These are phyloP conservation scores for Agapornis roseicollis DNA, from an alignment of 2,113 vertebrate species.

Conservation along the genomic window DNA sequence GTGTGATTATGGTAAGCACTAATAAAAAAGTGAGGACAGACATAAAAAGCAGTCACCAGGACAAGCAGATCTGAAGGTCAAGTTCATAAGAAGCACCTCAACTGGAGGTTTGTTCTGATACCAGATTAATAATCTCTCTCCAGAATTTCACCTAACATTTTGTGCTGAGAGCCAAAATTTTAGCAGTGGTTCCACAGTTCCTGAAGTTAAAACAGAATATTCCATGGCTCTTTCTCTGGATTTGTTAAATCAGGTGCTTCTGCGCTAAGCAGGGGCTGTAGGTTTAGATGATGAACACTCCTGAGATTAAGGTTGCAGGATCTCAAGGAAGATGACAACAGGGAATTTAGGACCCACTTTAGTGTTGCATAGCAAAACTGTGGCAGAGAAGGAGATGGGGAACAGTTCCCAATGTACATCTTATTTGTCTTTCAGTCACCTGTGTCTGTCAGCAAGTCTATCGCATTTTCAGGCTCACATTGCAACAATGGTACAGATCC, in stretches of 20 bases:
- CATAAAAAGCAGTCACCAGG: background rate
- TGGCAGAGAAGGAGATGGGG: background rate
- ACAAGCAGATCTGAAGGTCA: background rate
- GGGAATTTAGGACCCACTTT: background rate
- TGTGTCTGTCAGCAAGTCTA: background rate
- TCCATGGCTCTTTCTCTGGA: background rate
- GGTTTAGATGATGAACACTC: background rate
- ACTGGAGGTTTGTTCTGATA: background rate
- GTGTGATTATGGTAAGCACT: background rate
- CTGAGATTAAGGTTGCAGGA: background rate
- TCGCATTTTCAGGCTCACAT: background rate
- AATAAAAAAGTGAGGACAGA: background rate
- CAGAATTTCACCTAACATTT: background rate
- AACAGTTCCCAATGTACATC: background rate
- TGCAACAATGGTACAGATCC: background rate
- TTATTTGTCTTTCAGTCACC: background rate
- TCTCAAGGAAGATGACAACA: background rate
- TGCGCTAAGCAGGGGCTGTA: background rate
- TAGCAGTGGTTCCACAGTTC: background rate
- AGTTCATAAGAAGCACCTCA: background rate
- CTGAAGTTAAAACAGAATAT: background rate
- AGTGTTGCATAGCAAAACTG: background rate
- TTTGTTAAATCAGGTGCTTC: background rate
- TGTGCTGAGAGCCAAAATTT: background rate
- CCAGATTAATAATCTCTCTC: background rate